These are phyloP conservation scores for Malurus melanocephalus DNA, from an alignment of 2,113 vertebrate genomes.

Conservation along the genomic window DNA sequence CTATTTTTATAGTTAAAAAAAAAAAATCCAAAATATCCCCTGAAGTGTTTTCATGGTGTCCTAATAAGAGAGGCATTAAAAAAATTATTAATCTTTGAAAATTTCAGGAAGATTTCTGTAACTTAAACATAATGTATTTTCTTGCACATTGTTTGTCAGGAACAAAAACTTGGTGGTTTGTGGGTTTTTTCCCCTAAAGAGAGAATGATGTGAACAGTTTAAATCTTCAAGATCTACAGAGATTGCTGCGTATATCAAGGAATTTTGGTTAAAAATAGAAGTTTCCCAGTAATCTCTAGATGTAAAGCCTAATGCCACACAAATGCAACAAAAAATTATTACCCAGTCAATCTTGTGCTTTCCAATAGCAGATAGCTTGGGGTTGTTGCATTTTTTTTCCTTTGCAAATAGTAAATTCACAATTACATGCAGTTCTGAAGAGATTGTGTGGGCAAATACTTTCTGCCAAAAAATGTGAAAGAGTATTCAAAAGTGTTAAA, in stretches of 20 bases:
- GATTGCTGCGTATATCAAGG: neutral
- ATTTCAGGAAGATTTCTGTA: neutral
- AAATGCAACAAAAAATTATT: constrained; percentile 1
- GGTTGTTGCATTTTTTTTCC: neutral
- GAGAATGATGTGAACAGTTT: neutral
- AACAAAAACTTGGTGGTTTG: neutral
- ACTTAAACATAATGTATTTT: neutral
- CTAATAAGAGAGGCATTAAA: neutral
- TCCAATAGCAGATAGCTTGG: neutral
- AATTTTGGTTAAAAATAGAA: constrained; percentile 1
- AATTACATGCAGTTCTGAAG: neutral
- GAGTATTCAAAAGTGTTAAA: neutral
- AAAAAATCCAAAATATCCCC: neutral
- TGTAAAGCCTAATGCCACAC: neutral
- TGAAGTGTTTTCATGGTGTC: neutral
- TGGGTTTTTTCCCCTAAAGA: neutral
- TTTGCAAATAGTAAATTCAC: neutral
- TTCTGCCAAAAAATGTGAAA: neutral
- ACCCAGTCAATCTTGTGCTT: neutral
- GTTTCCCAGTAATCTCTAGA: neutral
- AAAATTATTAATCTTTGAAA: neutral
- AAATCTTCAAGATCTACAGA: neutral
- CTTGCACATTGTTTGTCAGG: neutral
- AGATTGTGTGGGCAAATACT: neutral
- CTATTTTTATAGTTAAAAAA: neutral